Percentiles rank a stretch among this genome's conserved stretches.
phyloP scores from a whole-genome alignment of 1,140 invertebrate genomes.

The Caenorhabditis tropicalis region DNA sequence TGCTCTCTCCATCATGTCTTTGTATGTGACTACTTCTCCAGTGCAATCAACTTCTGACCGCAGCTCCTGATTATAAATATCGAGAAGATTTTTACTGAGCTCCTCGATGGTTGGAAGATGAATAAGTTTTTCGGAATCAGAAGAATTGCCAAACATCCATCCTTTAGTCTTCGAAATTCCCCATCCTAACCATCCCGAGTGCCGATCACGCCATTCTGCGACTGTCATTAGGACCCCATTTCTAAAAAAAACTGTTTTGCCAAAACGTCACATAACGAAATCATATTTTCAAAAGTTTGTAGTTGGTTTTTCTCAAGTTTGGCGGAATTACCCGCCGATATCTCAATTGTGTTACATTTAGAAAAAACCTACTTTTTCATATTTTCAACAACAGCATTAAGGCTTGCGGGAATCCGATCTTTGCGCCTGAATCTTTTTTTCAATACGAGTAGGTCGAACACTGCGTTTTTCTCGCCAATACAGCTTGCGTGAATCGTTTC shows the following conservation, averaged over 20 bases:
- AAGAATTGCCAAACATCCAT: conserved; percentile 43
- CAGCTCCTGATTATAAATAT: conserved; percentile 59
- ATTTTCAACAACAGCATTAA: conserved; percentile 56
- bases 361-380: conserved; percentile 24
- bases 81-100: conserved; percentile 59
- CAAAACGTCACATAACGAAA: too few species aligned
- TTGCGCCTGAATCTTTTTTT: conserved; percentile 66
- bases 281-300: too few species aligned
- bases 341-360: too few species aligned
- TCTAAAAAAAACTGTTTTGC: conserved; percentile 59
- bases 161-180: conserved; percentile 56
- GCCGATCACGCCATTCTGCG: conserved; percentile 55
- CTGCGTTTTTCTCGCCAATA: conserved; percentile 64
- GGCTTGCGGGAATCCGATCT: conserved; percentile 62
- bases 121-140: conserved; percentile 55
- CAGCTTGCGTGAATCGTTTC: conserved; percentile 64
- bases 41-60: conserved; percentile 64
- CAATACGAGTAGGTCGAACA: conserved; percentile 54
- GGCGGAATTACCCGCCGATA: too few species aligned
- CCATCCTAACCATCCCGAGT: conserved; percentile 63
- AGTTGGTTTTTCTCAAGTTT: too few species aligned
- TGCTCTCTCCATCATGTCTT: conserved; percentile 60
- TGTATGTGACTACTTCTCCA: conserved; percentile 67
- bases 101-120: conserved; percentile 63
- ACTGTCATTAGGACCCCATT: conserved; percentile 50